A percentile compares a stretch with the other conserved stretches of the same genome.
Evolutionary conservation across 2,888 invertebrate species (phyloP).

Genomic region (Heliothis peltigera): DNA sequence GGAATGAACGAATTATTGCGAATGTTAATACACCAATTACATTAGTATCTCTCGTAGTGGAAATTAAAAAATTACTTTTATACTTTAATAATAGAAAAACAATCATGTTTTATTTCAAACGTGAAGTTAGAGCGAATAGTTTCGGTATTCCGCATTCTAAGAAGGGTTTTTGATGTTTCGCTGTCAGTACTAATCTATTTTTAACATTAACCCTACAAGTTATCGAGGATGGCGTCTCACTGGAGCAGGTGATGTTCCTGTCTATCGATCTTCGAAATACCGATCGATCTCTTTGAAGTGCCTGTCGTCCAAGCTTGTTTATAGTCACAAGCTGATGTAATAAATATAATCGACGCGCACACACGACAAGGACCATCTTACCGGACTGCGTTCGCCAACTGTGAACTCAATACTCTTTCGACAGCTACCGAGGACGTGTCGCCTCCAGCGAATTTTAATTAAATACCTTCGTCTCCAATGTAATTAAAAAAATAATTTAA

Average conservation of each 20-base stretch:
- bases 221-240: slow-evolving; percentile 46
- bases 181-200: slow-evolving; percentile 29
- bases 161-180: slow-evolving; percentile 55
- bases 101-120: slow-evolving; percentile 27
- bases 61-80: slow-evolving; percentile 29
- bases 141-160: slow-evolving; percentile 26
- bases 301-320: slow-evolving; percentile 81
- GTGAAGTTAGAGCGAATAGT: slow-evolving; percentile 3
- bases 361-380: slow-evolving; percentile 80
- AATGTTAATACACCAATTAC: slow-evolving; percentile 66
- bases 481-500: slow-evolving; percentile 56
- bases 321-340: slow-evolving; percentile 84
- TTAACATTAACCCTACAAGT: slow-evolving; percentile 48
- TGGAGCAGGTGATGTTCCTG: slow-evolving; percentile 64
- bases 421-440: slow-evolving; percentile 85
- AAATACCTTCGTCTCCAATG: slow-evolving; percentile 56
- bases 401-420: slow-evolving; percentile 86
- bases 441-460: slow-evolving; percentile 72
- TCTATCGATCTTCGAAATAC: slow-evolving; percentile 79
- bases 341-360: slow-evolving; percentile 88
- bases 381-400: slow-evolving; percentile 80
- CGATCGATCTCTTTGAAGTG: slow-evolving; percentile 88
- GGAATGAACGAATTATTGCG: slow-evolving; percentile 73
- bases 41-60: slow-evolving; percentile 29
- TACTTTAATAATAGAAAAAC: slow-evolving; percentile 13